These are phyloP conservation scores for Peromyscus attwateri DNA, from an alignment of 2,797 vertebrate species.

Conservation along the genomic window DNA sequence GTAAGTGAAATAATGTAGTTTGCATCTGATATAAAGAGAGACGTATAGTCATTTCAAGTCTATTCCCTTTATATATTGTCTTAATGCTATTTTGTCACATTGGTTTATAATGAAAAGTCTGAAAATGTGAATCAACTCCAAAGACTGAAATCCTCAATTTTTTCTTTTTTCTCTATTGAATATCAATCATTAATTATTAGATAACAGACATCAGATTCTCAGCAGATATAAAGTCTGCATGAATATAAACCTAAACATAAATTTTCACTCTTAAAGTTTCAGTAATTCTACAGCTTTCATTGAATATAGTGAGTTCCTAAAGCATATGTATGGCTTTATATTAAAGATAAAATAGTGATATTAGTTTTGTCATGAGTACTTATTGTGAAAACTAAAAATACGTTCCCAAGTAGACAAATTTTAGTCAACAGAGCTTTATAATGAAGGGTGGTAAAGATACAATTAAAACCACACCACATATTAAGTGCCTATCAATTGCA, in stretches of 20 bases:
- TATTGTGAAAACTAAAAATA: background rate
- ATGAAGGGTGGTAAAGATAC: background rate
- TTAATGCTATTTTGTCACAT: constrained; percentile 16
- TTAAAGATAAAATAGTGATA: background rate
- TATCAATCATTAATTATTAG: constrained; percentile 2
- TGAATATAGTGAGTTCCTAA: constrained; percentile 10
- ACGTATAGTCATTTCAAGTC: background rate
- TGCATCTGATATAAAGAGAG: background rate
- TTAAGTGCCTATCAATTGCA: background rate
- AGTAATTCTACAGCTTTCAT: background rate
- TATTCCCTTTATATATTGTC: background rate
- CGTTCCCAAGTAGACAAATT: background rate
- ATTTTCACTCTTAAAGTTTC: background rate
- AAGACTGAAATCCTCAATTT: background rate
- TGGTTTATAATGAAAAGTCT: constrained; percentile 26
- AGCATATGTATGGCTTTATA: constrained; percentile 1
- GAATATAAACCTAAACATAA: background rate
- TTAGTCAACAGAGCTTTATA: background rate
- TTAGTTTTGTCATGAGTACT: background rate
- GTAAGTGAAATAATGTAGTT: background rate
- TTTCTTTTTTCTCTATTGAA: background rate
- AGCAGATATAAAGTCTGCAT: background rate
- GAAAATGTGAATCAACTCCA: background rate
- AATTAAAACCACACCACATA: background rate
- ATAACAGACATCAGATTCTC: background rate